Evolutionary conservation across 2,888 invertebrate genomes (phyloP), one percentile per base, ranked within the genome.

Genomic region (Conomelus anceps): DNA sequence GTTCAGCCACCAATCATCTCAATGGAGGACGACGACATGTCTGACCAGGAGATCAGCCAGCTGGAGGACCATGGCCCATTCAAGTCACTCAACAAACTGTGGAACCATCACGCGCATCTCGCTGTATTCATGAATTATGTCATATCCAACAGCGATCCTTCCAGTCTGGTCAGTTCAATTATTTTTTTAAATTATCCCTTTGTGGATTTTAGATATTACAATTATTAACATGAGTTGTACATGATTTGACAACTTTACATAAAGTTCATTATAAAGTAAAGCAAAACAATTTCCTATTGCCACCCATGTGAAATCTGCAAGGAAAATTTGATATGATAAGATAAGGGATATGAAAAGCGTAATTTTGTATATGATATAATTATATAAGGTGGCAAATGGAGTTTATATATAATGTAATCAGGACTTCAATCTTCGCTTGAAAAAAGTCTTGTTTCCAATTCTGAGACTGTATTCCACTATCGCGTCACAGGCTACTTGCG

Each of bases 111-210:
- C 91, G 98, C 98, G 90, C 97, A 99, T 93, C 95, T 98, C 92
- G 98, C 99, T 90, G 98, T 99, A 89, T 97, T 99, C 93, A 96
- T 99, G 92, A 98, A 99, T 94, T 98, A 97, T 93, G 96, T 98
- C 91, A 94, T 97, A 91, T 96, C 96, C 84, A 97, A 97, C 93
- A 96, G 96, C 92, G 97, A 98, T 94, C 97, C 97, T 85, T 95
- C 96, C 91, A 95, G 95, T 92, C 93, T 96, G 94, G 96, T 96
- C 93, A 93, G 94, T 93, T 24, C 41, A 4, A 22, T 85, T 85
- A 9, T 11, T 20, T 85, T 11, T 17, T 13, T 17, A 85, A 23
- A 85, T 85, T 26, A 26, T 26, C 4, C 11, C 4, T 7, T 7
- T 26, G 11, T 7, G 11, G 4, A 11, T 26, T 7, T 26, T 20